A percentile compares a stretch with the other conserved stretches of the same genome.
These are phyloP conservation scores for Holacanthella duospinosa DNA, from an alignment of 2,888 invertebrate species.

Conservation along the genomic window DNA sequence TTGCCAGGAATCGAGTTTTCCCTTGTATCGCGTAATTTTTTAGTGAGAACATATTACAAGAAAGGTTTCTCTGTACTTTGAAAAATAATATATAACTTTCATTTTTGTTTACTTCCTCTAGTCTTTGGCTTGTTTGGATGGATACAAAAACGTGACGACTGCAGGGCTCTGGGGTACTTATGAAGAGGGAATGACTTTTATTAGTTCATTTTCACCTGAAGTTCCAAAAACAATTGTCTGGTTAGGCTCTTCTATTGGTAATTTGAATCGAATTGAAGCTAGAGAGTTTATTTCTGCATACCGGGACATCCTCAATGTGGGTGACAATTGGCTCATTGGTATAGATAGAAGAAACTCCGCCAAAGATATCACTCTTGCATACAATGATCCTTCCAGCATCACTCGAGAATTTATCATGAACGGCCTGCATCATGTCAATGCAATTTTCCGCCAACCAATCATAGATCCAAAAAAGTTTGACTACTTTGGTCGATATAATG, in stretches of 20 bases:
- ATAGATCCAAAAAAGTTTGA: not conserved
- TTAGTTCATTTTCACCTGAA: not conserved
- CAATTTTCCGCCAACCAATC: not conserved
- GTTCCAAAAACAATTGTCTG: not conserved
- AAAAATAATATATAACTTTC: not conserved
- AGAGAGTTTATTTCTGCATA: not conserved
- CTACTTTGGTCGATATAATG: not conserved
- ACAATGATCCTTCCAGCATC: not conserved
- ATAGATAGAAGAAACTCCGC: not conserved
- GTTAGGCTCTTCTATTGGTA: not conserved
- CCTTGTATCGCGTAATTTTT: no score
- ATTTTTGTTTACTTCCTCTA: not conserved
- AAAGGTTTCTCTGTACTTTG: not conserved
- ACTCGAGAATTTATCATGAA: not conserved
- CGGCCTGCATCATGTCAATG: not conserved
- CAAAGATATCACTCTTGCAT: not conserved
- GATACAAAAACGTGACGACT: not conserved
- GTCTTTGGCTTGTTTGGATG: not conserved
- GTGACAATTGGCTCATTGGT: not conserved
- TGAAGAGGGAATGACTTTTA: not conserved
- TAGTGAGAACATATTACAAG: not conserved
- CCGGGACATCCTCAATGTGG: not conserved
- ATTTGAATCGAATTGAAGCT: not conserved
- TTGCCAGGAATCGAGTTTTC: no score
- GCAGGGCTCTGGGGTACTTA: not conserved